These are phyloP conservation scores for Nephrotoma flavescens DNA, from an alignment of 2,888 invertebrate genomes.

Conservation along the genomic window DNA sequence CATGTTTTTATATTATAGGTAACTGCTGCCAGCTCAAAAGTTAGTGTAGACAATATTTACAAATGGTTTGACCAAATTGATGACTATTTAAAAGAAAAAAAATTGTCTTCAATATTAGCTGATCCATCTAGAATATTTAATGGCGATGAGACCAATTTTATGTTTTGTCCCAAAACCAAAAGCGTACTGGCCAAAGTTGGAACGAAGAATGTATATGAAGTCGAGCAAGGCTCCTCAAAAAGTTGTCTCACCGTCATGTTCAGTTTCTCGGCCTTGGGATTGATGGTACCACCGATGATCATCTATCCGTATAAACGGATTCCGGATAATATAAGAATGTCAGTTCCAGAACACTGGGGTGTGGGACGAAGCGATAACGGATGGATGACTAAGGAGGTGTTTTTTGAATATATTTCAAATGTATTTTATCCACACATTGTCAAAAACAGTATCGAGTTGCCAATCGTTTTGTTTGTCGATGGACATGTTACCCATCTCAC, in stretches of 20 bases:
- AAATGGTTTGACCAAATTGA: no score
- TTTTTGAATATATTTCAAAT: slow-evolving; percentile 27
- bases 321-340: no score
- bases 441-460: slow-evolving; percentile 20
- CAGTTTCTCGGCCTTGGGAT: slow-evolving; percentile 18
- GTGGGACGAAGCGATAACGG: slow-evolving; percentile 13
- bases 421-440: slow-evolving; percentile 24
- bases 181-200: slow-evolving; percentile 3
- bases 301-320: no score
- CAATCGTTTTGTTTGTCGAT: slow-evolving; percentile 27
- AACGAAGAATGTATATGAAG: slow-evolving; percentile 16
- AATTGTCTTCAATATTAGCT: no score
- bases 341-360: slow-evolving; percentile 17
- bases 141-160: slow-evolving; percentile 15
- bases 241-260: slow-evolving; percentile 17
- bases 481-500: slow-evolving; percentile 15
- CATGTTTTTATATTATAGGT: no score
- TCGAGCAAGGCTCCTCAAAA: slow-evolving; percentile 15
- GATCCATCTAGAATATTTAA: slow-evolving; percentile 4
- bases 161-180: no score
- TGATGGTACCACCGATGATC: slow-evolving; percentile 16
- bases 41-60: background rate
- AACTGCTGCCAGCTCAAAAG: background rate
- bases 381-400: slow-evolving; percentile 29
- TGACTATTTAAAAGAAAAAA: no score